Percentiles rank a stretch among this genome's conserved stretches.
Conservation (phyloP, 2,113 vertebrate genomes). For the Hucho hucho region DNA sequence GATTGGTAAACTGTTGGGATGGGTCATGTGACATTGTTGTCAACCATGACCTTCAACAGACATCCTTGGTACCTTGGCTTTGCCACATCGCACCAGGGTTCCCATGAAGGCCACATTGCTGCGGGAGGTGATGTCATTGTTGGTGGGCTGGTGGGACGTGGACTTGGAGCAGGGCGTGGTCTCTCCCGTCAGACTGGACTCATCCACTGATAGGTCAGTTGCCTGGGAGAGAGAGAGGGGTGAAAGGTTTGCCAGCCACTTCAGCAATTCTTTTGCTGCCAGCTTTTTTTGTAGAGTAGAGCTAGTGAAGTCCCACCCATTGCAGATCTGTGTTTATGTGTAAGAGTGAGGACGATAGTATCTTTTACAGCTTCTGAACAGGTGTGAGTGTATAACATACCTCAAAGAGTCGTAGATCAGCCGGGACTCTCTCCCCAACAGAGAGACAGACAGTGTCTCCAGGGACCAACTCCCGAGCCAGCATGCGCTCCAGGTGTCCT, state of each 20-base stretch:
- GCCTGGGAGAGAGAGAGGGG: constrained; percentile 68
- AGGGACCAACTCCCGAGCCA: constrained; percentile 94
- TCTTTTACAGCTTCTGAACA: too few relatives aligned
- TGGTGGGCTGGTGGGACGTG: constrained; percentile 79
- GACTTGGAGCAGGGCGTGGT: constrained; percentile 89
- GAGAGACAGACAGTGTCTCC: constrained; percentile 94
- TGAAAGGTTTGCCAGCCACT: neutral
- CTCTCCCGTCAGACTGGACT: constrained; percentile 96
- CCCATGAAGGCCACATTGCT: constrained; percentile 98
- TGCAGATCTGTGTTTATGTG: too few relatives aligned
- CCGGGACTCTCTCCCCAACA: constrained; percentile 94
- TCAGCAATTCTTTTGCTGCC: neutral
- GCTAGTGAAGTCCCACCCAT: neutral
- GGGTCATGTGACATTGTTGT: too few relatives aligned
- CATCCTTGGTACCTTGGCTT: constrained; percentile 87
- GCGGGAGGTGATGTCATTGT: constrained; percentile 90
- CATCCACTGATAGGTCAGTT: constrained; percentile 87
- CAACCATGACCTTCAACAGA: neutral
- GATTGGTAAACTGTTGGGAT: too few relatives aligned
- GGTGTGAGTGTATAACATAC: constrained; percentile 61
- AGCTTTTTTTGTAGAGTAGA: neutral
- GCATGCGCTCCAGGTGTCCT: constrained; percentile 85
- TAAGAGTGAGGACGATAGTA: too few relatives aligned
- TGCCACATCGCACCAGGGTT: constrained; percentile 94
- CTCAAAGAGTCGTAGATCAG: constrained; percentile 93